Evolutionary conservation across 2,797 vertebrate genomes (phyloP), one percentile per base, ranked within the genome.

Genomic region (Amphiprion clarkii): DNA sequence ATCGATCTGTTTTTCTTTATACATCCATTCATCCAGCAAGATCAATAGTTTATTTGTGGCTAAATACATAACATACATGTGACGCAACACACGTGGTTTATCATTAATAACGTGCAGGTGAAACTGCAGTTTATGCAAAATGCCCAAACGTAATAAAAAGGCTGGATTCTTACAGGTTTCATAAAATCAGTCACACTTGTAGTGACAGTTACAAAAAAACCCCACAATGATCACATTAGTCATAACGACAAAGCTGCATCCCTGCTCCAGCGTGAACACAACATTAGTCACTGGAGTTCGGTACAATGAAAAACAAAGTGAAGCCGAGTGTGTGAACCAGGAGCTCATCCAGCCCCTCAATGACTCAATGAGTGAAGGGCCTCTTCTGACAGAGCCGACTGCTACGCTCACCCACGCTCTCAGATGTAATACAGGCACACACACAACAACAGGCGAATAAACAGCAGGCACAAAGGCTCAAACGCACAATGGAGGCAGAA

Each of bases 281-380:
- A 51, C 13, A 48, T 87, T 72, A 83, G 78, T 87, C 88, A 85
- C 66, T 9, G 63, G 42, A 74, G 71, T 61, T 76, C 17, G 33
- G 68, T 52, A 53, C 66, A 82, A 73, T 13, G 16, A 71, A 77
- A 46, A 84, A 61, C 65, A 27, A 53, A 42, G 49, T 16, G 21
- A 56, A 63, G 65, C 46, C 8, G 42, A 51, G 19, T 42, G 62
- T 67, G 58, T 17, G 76, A 75, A 85, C 61, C 76, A 68, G 75
- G 52, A 78, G 70, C 58, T 81, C 76, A 60, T 67, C 55, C 71
- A 67, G 62, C 57, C 58, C 62, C 62, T 82, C 42, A 13, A 27
- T 78, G 74, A 86, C 81, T 90, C 83, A 85, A 71, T 73, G 79
- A 84, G 74, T 67, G 65, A 79, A 88, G 76, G 76, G 58, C 81